These are phyloP conservation scores for Struthidea cinerea DNA, from an alignment of 2,113 vertebrate species.

Conservation along the genomic window DNA sequence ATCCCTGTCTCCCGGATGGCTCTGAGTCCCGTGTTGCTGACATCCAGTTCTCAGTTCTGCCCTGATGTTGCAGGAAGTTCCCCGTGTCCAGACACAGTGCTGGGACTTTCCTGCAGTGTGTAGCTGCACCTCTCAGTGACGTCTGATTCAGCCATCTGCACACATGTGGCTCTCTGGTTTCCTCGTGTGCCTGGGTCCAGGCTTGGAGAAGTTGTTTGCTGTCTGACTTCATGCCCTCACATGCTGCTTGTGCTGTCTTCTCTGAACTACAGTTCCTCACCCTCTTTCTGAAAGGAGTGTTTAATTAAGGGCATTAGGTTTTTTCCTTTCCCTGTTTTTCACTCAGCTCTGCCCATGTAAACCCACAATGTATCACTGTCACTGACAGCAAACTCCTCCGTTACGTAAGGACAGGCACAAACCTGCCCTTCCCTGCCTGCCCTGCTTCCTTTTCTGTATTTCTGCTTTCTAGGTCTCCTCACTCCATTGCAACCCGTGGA, in stretches of 20 bases:
- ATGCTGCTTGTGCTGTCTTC: background rate
- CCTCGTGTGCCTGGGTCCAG: background rate
- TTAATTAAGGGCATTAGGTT: background rate
- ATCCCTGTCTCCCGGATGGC: background rate
- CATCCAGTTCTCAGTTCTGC: background rate
- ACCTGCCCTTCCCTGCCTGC: background rate
- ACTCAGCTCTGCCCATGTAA: background rate
- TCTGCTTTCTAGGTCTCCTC: conserved; percentile 39
- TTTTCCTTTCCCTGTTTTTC: background rate
- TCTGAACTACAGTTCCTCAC: background rate
- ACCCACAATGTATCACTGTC: background rate
- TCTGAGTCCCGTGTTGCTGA: accelerated
- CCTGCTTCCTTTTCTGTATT: conserved; percentile 4
- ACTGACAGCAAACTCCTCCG: accelerated
- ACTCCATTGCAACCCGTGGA: background rate
- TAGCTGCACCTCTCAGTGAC: background rate
- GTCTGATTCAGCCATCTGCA: background rate
- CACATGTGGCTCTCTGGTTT: background rate
- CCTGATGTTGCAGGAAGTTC: background rate
- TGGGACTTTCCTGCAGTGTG: background rate
- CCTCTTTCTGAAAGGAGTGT: accelerated
- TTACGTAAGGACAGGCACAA: background rate
- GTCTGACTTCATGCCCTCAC: background rate
- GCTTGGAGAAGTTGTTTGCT: background rate
- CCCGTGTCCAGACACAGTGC: accelerated